Evolutionary conservation across 2,888 invertebrate species (phyloP), one percentile per base, ranked within the genome.

Genomic region (Drosophila anomelani): DNA sequence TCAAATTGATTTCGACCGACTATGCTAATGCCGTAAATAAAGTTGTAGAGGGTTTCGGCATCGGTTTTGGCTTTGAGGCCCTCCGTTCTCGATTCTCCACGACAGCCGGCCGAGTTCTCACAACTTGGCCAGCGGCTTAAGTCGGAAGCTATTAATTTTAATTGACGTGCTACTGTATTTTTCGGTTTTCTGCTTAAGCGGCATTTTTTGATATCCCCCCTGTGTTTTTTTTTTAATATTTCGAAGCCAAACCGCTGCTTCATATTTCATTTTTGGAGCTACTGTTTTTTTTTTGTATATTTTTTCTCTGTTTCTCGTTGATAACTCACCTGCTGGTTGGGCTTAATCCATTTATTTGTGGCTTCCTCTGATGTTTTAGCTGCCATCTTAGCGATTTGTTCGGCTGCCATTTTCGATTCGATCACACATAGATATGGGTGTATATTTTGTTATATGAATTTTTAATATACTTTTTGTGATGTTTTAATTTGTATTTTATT

Each of bases 81-180:
- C 41, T 39, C 15, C 51, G 67, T 49, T 74, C 71, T 60, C 71
- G 10, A 47, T 47, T 29, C 47, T 67, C 26, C 38, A 32, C 41
- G 29, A 29, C 56, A 62, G 61, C 68, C 60, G 67, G 44, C 70
- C 54, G 39, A 59, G 39, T 51, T 59, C 72, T 49, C 72, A 58
- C 59, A 62, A 63, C 49, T 49, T 66, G 81, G 76, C 80, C 80
- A 75, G 63, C 72, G 63, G 67, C 81, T 86, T 87, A 85, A 80
- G 89, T 85, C 89, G 89, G 89, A 89, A 89, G 89, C 89, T 82
- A 89, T 85, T 89, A 80, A 88, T 89, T 85, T 85, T 89, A 85
- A 85, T 85, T 85, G 85, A 89, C 85, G 83, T 85, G 85, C 85
- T 85, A 85, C 85, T 85, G 85, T 84, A 82, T 85, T 81, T 80